Evolutionary conservation across 2,888 invertebrate species (phyloP).

Genomic region (Sepiola atlantica): DNA sequence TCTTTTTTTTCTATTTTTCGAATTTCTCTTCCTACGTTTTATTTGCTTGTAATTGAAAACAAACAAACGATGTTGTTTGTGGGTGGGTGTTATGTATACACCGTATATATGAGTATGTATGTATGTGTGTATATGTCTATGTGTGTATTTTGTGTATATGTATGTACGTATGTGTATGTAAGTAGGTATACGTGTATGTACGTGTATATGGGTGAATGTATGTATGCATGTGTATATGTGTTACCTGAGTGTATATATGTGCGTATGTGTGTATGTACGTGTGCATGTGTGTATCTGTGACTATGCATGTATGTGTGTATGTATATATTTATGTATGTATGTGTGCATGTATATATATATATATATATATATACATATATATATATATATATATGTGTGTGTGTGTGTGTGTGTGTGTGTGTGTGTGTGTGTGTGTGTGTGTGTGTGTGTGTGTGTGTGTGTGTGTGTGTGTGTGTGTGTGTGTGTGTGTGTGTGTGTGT

Average conservation of each 20-base stretch:
- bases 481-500: too few species aligned
- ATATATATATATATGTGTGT: neutral
- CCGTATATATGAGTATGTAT: neutral
- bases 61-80: neutral
- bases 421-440: neutral
- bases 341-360: neutral
- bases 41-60: neutral
- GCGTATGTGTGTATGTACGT: neutral
- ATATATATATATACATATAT: neutral
- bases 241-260: neutral
- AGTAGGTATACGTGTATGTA: neutral
- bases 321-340: neutral
- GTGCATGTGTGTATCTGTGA: too few species aligned
- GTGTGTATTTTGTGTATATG: neutral
- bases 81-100: neutral
- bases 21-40: neutral
- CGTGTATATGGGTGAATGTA: neutral
- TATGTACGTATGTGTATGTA: neutral
- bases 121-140: neutral
- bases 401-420: too few species aligned
- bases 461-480: neutral
- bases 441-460: neutral
- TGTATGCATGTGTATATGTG: neutral
- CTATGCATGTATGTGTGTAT: neutral
- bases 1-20: too few species aligned